phyloP scores from a whole-genome alignment of 2,888 invertebrate genomes.

The Drosophila stalkeri region DNA sequence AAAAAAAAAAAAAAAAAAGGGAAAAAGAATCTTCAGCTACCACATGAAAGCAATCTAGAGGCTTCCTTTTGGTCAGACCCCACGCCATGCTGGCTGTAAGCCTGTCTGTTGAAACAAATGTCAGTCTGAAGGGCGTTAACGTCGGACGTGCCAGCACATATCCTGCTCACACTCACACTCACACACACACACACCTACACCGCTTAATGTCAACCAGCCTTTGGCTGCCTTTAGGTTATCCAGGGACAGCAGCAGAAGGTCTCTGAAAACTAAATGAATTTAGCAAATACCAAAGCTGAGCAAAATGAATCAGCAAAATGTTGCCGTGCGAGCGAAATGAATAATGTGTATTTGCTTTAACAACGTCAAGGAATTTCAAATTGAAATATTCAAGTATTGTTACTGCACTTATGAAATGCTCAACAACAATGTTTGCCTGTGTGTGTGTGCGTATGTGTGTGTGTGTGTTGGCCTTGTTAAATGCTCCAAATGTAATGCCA shows the following conservation, averaged over 20 bases:
- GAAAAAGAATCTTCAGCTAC: conserved; percentile 8
- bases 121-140: conserved; percentile 33
- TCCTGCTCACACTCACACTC: conserved; percentile 20
- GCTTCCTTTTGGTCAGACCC: conserved; percentile 1
- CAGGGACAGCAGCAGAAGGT: conserved; percentile 16
- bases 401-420: conserved; percentile 27
- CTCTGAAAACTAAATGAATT: conserved; percentile 40
- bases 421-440: not conserved
- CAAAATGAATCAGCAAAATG: conserved; percentile 36
- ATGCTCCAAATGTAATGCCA: conserved; percentile 30
- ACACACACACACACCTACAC: conserved; percentile 14
- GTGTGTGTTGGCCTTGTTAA: conserved; percentile 11
- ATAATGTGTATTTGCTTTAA: conserved; percentile 26
- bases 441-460: not conserved
- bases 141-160: conserved; percentile 37
- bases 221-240: conserved; percentile 6
- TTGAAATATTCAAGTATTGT: conserved; percentile 27
- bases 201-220: conserved; percentile 26
- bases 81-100: not conserved
- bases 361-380: conserved; percentile 23
- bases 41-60: conserved; percentile 16
- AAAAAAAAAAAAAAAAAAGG: too few species aligned
- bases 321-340: conserved; percentile 24
- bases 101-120: conserved; percentile 39
- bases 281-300: conserved; percentile 27